These are phyloP conservation scores for Sorex araneus DNA, from an alignment of 2,113 vertebrate species.

Conservation along the genomic window DNA sequence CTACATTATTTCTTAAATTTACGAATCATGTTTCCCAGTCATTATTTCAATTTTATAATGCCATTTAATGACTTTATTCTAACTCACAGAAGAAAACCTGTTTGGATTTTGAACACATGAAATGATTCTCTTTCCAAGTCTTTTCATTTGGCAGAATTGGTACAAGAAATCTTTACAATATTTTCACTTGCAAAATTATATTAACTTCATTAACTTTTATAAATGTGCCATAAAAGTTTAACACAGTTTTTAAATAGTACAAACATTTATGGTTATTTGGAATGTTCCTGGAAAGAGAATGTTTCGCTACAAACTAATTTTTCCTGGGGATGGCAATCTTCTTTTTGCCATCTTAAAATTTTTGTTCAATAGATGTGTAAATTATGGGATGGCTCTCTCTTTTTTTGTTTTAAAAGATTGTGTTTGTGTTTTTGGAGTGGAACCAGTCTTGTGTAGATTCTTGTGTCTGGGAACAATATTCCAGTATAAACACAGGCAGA, in stretches of 20 bases:
- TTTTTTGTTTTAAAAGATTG: background rate
- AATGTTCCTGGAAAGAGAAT: conserved; percentile 15
- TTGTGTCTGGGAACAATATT: background rate
- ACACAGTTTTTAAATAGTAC: conserved; percentile 13
- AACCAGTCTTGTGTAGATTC: background rate
- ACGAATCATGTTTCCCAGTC: background rate
- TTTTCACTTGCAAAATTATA: conserved; percentile 14
- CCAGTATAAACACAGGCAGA: background rate
- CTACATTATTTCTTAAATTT: background rate
- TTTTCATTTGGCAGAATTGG: conserved; percentile 20
- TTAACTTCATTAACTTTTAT: background rate
- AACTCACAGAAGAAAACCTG: conserved; percentile 49
- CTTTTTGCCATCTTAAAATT: background rate
- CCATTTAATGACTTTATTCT: background rate
- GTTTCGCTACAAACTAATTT: conserved; percentile 7
- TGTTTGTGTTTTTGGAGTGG: background rate
- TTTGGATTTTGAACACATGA: no score
- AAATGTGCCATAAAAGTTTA: background rate
- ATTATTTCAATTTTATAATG: conserved; percentile 25
- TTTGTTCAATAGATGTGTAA: background rate
- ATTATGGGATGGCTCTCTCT: background rate
- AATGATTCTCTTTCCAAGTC: background rate
- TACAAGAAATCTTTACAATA: background rate
- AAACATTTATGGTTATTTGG: conserved; percentile 32
- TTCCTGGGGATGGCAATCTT: background rate